Percentiles rank a stretch among this genome's conserved stretches.
Evolutionary conservation across 2,113 vertebrate species (phyloP).

Genomic region (Tragelaphus scriptus): DNA sequence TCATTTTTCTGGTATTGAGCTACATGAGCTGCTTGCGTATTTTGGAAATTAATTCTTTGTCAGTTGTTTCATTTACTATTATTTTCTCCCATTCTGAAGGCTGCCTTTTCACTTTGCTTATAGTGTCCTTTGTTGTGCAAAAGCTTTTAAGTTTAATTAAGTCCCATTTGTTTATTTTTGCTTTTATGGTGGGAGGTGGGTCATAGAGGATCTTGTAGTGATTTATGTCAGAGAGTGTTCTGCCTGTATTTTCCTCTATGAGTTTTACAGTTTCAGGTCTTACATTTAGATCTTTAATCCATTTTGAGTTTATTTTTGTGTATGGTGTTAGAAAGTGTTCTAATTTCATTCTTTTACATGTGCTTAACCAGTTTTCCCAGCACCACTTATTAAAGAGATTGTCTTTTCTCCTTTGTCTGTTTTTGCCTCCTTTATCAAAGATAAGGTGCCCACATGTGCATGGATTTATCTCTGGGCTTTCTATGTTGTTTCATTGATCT

Average conservation of each 20-base stretch:
- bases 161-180: background rate
- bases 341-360: background rate
- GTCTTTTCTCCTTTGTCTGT: background rate
- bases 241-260: background rate
- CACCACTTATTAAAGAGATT: background rate
- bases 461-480: background rate
- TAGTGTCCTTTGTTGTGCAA: background rate
- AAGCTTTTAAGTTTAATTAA: background rate
- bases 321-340: background rate
- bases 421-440: background rate
- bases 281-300: background rate
- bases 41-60: background rate
- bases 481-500: background rate
- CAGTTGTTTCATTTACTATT: background rate
- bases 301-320: background rate
- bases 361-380: background rate
- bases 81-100: background rate
- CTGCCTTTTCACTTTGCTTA: background rate
- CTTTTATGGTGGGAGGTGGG: background rate
- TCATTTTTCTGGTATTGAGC: background rate
- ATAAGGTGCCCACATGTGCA: background rate
- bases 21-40: background rate
- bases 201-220: background rate
- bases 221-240: background rate
- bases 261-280: background rate